A percentile compares a stretch with the other conserved stretches of the same genome.
These are phyloP conservation scores for Uropsilus gracilis DNA, from an alignment of 2,113 vertebrate genomes.

Conservation along the genomic window DNA sequence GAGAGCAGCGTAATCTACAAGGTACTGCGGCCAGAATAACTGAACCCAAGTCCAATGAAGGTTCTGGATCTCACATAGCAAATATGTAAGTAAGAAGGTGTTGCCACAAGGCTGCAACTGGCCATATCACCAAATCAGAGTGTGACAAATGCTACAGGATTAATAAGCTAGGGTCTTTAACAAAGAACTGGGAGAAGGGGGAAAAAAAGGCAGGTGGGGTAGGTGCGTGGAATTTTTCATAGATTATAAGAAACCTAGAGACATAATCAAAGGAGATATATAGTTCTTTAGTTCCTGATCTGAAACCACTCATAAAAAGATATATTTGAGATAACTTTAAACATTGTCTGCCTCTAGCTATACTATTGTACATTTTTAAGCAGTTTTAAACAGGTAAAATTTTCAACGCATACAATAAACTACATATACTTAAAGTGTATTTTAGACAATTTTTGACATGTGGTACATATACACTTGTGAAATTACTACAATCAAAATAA, in stretches of 20 bases:
- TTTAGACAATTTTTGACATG: background rate
- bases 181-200: background rate
- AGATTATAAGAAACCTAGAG: background rate
- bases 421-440: background rate
- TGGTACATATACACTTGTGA: background rate
- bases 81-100: background rate
- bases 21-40: background rate
- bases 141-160: background rate
- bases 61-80: background rate
- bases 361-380: background rate
- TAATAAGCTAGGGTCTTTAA: background rate
- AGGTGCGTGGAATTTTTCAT: background rate
- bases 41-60: background rate
- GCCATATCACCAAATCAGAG: background rate
- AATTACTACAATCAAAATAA: constrained; percentile 38
- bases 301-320: constrained; percentile 14
- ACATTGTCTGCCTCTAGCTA: constrained; percentile 18
- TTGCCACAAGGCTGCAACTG: background rate
- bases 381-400: background rate
- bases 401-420: background rate
- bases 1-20: background rate
- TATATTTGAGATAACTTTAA: constrained; percentile 36
- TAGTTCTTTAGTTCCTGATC: background rate
- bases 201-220: background rate
- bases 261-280: background rate